Conservation (phyloP, 1,140 invertebrate species). For the Neotoxoptera formosana region DNA sequence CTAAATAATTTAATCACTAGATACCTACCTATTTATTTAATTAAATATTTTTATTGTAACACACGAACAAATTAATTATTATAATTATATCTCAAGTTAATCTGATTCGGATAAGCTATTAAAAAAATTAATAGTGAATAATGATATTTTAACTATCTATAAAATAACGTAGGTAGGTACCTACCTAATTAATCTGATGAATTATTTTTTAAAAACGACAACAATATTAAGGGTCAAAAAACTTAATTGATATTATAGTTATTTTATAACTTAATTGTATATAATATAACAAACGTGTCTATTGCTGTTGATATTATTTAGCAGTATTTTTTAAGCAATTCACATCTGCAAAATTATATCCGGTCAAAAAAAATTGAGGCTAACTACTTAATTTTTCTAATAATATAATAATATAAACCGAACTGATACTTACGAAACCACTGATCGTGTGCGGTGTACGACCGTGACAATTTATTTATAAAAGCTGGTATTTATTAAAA, state of each 20-base stretch:
- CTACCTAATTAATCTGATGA: neutral
- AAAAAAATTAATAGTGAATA: no score
- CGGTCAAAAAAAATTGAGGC: neutral
- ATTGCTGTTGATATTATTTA: neutral
- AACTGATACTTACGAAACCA: neutral
- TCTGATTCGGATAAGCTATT: neutral
- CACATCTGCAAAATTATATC: neutral
- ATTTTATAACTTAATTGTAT: neutral
- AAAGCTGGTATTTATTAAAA: neutral
- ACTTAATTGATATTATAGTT: no score
- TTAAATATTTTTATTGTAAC: neutral
- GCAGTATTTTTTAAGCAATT: no score
- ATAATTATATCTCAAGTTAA: neutral
- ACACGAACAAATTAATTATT: neutral
- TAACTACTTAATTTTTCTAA: neutral
- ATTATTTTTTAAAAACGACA: neutral
- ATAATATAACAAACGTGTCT: neutral
- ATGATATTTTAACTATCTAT: no score
- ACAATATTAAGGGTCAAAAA: neutral
- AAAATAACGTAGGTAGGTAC: no score
- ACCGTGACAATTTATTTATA: neutral
- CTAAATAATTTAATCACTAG: neutral
- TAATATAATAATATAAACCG: neutral
- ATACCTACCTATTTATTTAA: slow-evolving; percentile 4
- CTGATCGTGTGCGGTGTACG: neutral